Evolutionary conservation across 2,888 invertebrate species (phyloP).

Genomic region (Hirtodrosophila histrioides): DNA sequence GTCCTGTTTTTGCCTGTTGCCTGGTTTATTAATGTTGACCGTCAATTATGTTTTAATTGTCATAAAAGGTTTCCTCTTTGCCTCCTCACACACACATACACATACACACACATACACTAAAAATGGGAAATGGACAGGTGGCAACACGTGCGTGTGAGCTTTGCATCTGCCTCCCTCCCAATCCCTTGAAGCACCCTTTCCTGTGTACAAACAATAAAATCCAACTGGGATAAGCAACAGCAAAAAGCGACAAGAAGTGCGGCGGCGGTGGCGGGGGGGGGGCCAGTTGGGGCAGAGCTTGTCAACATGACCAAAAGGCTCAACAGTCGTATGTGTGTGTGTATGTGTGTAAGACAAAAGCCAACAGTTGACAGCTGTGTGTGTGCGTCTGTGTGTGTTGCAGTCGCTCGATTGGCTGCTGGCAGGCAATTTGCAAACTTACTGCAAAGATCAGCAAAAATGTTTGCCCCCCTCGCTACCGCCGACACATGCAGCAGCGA

Average conservation of each 20-base stretch:
- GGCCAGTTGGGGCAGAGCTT: conserved; percentile 38
- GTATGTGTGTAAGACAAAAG: conserved; percentile 56
- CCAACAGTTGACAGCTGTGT: conserved; percentile 68
- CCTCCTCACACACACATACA: conserved; percentile 12
- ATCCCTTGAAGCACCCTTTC: not conserved
- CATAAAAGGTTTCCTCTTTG: conserved; percentile 82
- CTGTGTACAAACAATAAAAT: conserved; percentile 68
- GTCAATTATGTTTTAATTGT: conserved; percentile 85
- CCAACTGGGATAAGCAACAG: conserved; percentile 74
- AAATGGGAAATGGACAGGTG: conserved; percentile 22
- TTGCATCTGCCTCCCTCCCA: not conserved
- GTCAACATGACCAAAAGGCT: conserved; percentile 73
- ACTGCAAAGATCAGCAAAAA: conserved; percentile 79
- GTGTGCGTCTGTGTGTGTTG: conserved; percentile 15
- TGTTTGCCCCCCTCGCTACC: conserved; percentile 27
- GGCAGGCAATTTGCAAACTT: conserved; percentile 79
- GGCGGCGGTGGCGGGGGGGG: not conserved
- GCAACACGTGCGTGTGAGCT: conserved; percentile 37
- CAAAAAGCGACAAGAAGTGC: conserved; percentile 40
- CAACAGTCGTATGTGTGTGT: conserved; percentile 42
- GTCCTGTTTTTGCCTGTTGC: conserved; percentile 32
- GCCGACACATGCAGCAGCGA: not conserved
- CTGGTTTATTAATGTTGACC: conserved; percentile 82
- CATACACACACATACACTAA: not conserved
- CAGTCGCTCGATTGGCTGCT: conserved; percentile 58